Percentiles rank a stretch among this genome's conserved stretches.
These are phyloP conservation scores for Adelges cooleyi DNA, from an alignment of 1,140 invertebrate species.

Conservation along the genomic window DNA sequence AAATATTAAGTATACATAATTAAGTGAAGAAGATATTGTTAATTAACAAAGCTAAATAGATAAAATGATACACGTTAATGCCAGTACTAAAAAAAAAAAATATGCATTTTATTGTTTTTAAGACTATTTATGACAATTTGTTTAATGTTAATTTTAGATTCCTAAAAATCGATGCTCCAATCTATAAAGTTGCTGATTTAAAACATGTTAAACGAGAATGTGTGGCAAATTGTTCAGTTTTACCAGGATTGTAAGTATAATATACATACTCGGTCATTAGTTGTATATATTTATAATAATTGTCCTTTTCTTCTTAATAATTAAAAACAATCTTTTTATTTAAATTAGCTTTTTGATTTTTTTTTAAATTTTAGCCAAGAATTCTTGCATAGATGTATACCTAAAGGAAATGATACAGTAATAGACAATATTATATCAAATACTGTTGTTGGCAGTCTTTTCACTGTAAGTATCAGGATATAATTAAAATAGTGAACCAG, in stretches of 20 bases:
- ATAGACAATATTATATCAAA: conserved; percentile 39
- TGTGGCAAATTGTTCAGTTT: conserved; percentile 40
- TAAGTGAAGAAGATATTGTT: too few relatives aligned
- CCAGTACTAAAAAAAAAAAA: too few relatives aligned
- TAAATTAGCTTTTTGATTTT: background rate
- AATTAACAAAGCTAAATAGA: too few relatives aligned
- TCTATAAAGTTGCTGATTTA: conserved; percentile 35
- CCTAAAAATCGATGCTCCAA: conserved; percentile 32
- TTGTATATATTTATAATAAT: conserved; percentile 2
- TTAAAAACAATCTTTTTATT: background rate
- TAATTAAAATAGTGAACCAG: too few relatives aligned
- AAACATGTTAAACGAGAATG: conserved; percentile 39
- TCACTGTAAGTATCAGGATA: conserved; percentile 43
- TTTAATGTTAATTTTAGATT: background rate
- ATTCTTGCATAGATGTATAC: conserved; percentile 46
- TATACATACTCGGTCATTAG: too few relatives aligned
- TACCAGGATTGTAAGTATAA: conserved; percentile 40
- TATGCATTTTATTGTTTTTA: too few relatives aligned
- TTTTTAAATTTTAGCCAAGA: conserved; percentile 38
- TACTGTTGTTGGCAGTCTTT: conserved; percentile 44
- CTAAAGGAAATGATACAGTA: conserved; percentile 39
- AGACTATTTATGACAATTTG: too few relatives aligned
- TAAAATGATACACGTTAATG: too few relatives aligned
- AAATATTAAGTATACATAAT: too few relatives aligned
- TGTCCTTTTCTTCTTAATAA: background rate